Base-by-base conservation (phyloP, 2,888 invertebrate genomes). In the Hedychridium roseum region DNA sequence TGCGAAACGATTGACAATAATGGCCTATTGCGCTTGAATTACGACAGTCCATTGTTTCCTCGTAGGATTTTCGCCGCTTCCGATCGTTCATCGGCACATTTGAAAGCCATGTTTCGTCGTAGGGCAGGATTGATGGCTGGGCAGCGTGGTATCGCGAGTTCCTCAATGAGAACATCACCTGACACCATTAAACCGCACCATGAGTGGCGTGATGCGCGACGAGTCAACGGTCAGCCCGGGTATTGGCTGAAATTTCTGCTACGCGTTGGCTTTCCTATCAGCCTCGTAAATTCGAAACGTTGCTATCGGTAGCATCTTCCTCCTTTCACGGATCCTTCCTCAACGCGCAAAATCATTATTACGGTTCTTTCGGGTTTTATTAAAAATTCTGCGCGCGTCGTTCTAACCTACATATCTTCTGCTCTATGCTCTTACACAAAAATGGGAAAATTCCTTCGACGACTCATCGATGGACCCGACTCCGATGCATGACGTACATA, bases 151-250 rank as follows among this genome's bases (percentile, higher is more conserved):
- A 5, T 6, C 11, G 18, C 3, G 18, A 17, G 11, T 35, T 20
- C 21, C 20, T 20, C 11, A n/a, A 3, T 35, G 21, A 20, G n/a
- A 12, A 21, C 35, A 16, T 18, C 35, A 21, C 20, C 18, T 21
- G 35, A 18, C 35, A 35, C 35, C 35, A 35, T 20, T 35, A 7
- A 20, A 16, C n/a, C n/a, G 20, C 35, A n/a, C 9, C 35, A 21
- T 4, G 30, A 39, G 28, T 39, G 38, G 38, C 28, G 38, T 39
- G 38, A 39, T 39, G 27, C 38, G 38, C 38, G 38, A 39, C 28
- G 28, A 39, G 16, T 12, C 9, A 27, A 12, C 27, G 27, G 12
- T 9, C 27, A 27, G 12, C 2, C 3, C 27, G 3, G 27, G 12
- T 11, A 23, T 23, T 23, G 4, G 5, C 23, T 4, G 4, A 23